A percentile compares a stretch with the other conserved stretches of the same genome.
phyloP scores from a whole-genome alignment of 2,113 vertebrate species.

The Phoenicopterus ruber region DNA sequence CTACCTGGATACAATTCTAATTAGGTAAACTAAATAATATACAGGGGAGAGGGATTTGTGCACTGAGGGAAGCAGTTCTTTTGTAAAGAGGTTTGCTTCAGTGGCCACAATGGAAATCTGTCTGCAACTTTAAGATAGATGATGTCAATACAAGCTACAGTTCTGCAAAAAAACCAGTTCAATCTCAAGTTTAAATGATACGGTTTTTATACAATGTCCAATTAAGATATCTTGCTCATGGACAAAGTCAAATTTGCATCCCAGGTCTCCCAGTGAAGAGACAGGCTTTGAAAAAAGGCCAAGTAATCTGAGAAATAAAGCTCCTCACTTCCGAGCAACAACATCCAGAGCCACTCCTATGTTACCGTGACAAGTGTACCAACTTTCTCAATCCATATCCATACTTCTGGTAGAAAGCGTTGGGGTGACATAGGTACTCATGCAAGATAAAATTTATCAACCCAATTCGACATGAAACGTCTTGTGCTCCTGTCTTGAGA shows the following conservation, averaged over 20 bases:
- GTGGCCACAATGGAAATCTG: not conserved
- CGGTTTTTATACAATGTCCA: not conserved
- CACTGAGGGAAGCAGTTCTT: not conserved
- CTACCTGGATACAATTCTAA: not conserved
- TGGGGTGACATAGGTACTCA: not conserved
- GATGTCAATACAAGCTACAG: not conserved
- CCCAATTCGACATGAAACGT: not conserved
- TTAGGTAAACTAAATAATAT: not conserved
- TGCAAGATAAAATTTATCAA: not conserved
- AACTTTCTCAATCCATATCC: not conserved
- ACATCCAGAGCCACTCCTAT: not conserved
- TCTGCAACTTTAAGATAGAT: not conserved
- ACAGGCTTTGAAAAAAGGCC: not conserved
- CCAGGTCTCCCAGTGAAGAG: not conserved
- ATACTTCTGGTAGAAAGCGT: not conserved
- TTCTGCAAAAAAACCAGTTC: not conserved
- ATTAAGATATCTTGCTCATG: not conserved
- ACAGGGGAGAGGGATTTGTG: not conserved
- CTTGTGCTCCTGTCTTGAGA: not conserved
- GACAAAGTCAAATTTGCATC: not conserved
- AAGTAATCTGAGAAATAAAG: not conserved
- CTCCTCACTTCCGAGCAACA: not conserved
- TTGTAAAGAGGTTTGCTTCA: not conserved
- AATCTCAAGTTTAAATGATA: not conserved
- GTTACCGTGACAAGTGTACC: rapidly evolving